phyloP scores from a whole-genome alignment of 2,888 invertebrate genomes.

The Suillia variegata region DNA sequence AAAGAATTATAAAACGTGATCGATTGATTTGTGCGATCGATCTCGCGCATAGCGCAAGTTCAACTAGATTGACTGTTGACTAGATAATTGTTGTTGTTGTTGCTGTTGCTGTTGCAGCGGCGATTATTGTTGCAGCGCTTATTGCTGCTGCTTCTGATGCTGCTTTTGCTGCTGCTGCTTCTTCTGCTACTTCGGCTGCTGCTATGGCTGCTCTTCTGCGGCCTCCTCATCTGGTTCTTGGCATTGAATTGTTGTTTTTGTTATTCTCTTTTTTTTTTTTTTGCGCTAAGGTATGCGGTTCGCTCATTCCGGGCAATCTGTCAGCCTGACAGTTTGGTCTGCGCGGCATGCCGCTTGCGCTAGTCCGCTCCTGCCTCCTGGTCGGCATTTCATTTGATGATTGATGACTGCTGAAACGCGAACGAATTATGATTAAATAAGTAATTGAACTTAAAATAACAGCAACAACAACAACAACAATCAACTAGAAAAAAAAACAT shows the following conservation, averaged over 20 bases:
- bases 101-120: constrained; percentile 25
- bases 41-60: constrained; percentile 46
- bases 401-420: constrained; percentile 57
- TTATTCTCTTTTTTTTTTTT: constrained; percentile 16
- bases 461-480: constrained; percentile 13
- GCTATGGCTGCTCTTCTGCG: constrained; percentile 2
- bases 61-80: constrained; percentile 57
- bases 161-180: neutral
- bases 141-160: constrained; percentile 28
- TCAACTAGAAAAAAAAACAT: constrained; percentile 4
- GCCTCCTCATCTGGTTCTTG: constrained; percentile 26
- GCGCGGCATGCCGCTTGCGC: constrained; percentile 34
- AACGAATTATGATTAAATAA: constrained; percentile 56
- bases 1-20: constrained; percentile 52
- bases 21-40: constrained; percentile 55
- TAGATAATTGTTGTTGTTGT: constrained; percentile 57
- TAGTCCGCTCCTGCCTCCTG: constrained; percentile 29
- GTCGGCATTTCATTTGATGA: constrained; percentile 55
- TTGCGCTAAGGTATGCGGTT: constrained; percentile 24
- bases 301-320: constrained; percentile 52
- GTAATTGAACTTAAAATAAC: constrained; percentile 47
- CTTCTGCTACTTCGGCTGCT: constrained; percentile 9
- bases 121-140: constrained; percentile 11
- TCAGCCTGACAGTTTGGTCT: constrained; percentile 52
- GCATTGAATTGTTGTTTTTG: constrained; percentile 26